These are phyloP conservation scores for Drosophila conformis DNA, from an alignment of 2,888 invertebrate species.

Conservation along the genomic window DNA sequence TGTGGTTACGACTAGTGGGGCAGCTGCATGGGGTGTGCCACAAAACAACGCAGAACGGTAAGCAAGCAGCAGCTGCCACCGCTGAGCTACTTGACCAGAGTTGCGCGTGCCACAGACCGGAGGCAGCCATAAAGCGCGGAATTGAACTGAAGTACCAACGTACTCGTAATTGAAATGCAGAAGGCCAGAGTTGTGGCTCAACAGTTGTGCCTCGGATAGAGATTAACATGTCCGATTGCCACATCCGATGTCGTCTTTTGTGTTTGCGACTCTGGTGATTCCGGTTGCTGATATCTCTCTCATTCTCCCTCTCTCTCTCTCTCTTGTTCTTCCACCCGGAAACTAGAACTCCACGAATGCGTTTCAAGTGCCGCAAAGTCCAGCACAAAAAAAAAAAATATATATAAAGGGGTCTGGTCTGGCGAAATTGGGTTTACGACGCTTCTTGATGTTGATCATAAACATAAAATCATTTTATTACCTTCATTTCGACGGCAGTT, in stretches of 20 bases:
- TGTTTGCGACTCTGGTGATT: constrained; percentile 53
- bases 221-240: constrained; percentile 80
- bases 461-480: constrained; percentile 77
- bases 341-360: constrained; percentile 65
- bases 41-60: neutral
- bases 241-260: constrained; percentile 75
- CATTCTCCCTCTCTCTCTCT: neutral
- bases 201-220: constrained; percentile 20
- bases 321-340: constrained; percentile 45
- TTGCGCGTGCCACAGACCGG: constrained; percentile 56
- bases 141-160: constrained; percentile 19
- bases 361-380: constrained; percentile 58
- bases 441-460: constrained; percentile 65
- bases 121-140: constrained; percentile 33
- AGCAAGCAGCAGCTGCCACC: constrained; percentile 24
- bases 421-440: constrained; percentile 74
- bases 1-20: constrained; percentile 41
- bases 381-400: constrained; percentile 35
- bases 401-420: constrained; percentile 42
- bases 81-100: constrained; percentile 39
- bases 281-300: constrained; percentile 66
- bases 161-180: constrained; percentile 69
- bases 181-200: constrained; percentile 2
- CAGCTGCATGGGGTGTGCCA: constrained; percentile 44
- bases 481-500: constrained; percentile 49